Evolutionary conservation across 1,140 invertebrate species (phyloP), one percentile per base, ranked within the genome.

Genomic region (Notospermus geniculatus): DNA sequence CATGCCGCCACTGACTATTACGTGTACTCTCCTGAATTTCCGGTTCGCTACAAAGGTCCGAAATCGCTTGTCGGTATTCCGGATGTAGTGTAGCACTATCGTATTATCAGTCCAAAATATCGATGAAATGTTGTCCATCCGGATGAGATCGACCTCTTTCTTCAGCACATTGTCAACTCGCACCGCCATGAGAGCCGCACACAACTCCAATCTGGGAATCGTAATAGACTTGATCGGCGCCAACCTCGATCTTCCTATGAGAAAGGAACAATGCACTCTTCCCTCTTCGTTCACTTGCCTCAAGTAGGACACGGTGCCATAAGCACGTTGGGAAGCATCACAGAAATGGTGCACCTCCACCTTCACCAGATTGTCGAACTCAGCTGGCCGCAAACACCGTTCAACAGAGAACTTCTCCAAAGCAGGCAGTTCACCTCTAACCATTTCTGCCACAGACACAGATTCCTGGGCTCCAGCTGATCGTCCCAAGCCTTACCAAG

Each of bases 171-270:
- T n/a, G n/a, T n/a, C n/a, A n/a, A n/a, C n/a, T n/a, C n/a, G n/a
- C n/a, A n/a, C n/a, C n/a, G n/a, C n/a, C n/a, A n/a, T n/a, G n/a
- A 45, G 22, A 1, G 65, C 62, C 2, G 58, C 61, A 9, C 43
- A 19, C 9, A 66, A 54, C 30, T 63, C 53, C 25, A 66, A n/a
- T 30, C 67, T 39, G 0, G 67, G 61, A 17, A 68, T 65, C 2
- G 58, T 62, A 1, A 60, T 41, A 25, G 29, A 15, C 45, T 60
- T 52, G 2, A 60, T 13, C 7, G 60, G 57, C 29, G 52, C 57
- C 30, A 66, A 15, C 29, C 58, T 11, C 22, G 57, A 23, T 30
- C 60, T 66, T 29, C 41, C 65, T 5, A 63, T 19, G 17, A 66
- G 1, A 43, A 66, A 60, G 23, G 46, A 27, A 30, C 53, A 59